Base-by-base conservation (phyloP, 2,113 vertebrate genomes). In the Serilophus lunatus region DNA sequence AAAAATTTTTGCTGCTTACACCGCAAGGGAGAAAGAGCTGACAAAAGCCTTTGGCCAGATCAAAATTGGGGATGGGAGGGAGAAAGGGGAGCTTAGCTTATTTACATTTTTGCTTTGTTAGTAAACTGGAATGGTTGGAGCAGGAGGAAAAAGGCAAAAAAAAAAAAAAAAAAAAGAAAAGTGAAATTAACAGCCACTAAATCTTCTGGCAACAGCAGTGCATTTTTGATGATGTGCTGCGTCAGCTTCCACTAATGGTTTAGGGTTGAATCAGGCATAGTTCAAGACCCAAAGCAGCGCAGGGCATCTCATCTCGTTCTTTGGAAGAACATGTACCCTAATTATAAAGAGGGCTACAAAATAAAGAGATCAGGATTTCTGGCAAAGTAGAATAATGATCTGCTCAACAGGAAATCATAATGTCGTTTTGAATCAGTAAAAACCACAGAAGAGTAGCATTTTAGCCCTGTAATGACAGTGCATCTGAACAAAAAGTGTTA, bases 91-190 rank as follows among this genome's bases (percentile, higher is more conserved):
- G 69, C 82, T 95, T 8, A 36, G 88, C 96, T 97, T 97, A 97
- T 98, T 97, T 97, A 97, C 96, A 98, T 98, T 98, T 98, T 97
- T 98, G 97, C 97, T 98, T 97, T 98, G 98, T 97, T 98, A 96
- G 97, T 97, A 96, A 97, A 97, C 91, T 59, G 64, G 47, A 87
- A 96, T n/a, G 84, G 93, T 33, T 92, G 92, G 95, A 91, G 84
- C 78, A 68, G 71, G 88, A 97, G 85, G 72, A 65, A 94, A 66
- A 70, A 45, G 1, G 70, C 53, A 74, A 45, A 70, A 36, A 85
- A 53, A 44, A 56, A 72, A 51, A 63, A 50, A 25, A 64, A 47
- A 86, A 8, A 44, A 19, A 96, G 81, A 96, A 79, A 95, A 96
- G 93, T 86, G 71, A 93, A 96, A 97, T 96, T 92, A 97, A 88